phyloP scores from a whole-genome alignment of 2,113 vertebrate genomes.

The Myiozetetes cayanensis region DNA sequence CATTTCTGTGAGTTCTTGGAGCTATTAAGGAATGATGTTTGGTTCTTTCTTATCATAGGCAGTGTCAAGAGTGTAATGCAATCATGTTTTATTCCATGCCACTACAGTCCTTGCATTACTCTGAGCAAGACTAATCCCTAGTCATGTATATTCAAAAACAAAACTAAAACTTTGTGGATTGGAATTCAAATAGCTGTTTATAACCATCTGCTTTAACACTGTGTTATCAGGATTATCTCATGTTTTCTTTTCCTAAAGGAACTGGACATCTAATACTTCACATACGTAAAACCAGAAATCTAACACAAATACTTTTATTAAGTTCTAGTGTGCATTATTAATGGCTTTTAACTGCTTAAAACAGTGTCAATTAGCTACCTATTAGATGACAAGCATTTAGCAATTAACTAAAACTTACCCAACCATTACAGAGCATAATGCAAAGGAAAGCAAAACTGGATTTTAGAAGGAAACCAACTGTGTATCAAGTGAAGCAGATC shows the following conservation, averaged over 20 bases:
- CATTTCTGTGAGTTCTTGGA: neutral
- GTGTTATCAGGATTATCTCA: rapidly evolving
- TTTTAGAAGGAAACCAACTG: neutral
- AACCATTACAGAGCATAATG: neutral
- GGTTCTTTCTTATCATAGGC: neutral
- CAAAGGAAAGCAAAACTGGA: neutral
- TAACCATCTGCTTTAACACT: neutral
- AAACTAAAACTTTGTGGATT: neutral
- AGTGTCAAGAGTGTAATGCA: neutral
- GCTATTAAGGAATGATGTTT: neutral
- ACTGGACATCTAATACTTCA: neutral
- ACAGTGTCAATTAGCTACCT: neutral
- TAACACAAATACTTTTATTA: neutral
- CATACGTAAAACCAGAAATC: neutral
- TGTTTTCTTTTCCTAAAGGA: neutral
- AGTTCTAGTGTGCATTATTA: neutral
- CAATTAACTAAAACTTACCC: neutral
- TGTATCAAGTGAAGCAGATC: neutral
- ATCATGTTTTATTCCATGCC: neutral
- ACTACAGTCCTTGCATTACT: neutral
- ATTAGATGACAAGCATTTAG: neutral
- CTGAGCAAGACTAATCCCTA: neutral
- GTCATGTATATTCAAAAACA: neutral
- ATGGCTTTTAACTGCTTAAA: neutral
- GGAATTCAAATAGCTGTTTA: neutral